Percentiles rank a stretch among this genome's conserved stretches.
Evolutionary conservation across 2,888 invertebrate species (phyloP).

Genomic region (Diarsia brunnea): DNA sequence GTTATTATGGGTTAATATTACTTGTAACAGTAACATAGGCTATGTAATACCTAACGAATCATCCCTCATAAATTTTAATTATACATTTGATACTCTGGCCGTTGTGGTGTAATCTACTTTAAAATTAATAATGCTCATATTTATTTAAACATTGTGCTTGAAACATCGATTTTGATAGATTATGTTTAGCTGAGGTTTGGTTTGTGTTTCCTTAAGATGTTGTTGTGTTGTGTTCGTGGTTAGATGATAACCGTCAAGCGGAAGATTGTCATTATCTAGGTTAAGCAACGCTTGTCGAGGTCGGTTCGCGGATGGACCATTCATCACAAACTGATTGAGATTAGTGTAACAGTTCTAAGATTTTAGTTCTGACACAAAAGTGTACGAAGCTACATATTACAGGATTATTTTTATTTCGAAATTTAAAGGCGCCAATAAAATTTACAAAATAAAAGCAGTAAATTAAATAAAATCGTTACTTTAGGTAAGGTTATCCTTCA

Average conservation of each 20-base stretch:
- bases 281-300: neutral
- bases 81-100: constrained; percentile 80
- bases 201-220: constrained; percentile 21
- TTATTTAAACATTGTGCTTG: constrained; percentile 60
- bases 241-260: neutral
- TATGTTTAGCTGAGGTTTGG: constrained; percentile 1
- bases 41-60: constrained; percentile 77
- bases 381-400: no score
- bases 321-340: neutral
- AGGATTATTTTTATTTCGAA: neutral
- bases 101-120: constrained; percentile 71
- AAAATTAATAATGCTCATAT: constrained; percentile 74
- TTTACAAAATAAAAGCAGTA: neutral
- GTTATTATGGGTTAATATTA: constrained; percentile 80
- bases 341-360: no score
- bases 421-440: neutral
- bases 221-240: neutral
- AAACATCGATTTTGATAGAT: constrained; percentile 54
- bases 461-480: constrained; percentile 7
- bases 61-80: constrained; percentile 85
- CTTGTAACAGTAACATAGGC: constrained; percentile 75
- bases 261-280: neutral
- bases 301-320: neutral
- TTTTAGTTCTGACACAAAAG: no score
- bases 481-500: neutral